Evolutionary conservation across 2,113 vertebrate genomes (phyloP), one percentile per base, ranked within the genome.

Genomic region (Poicephalus gulielmi): DNA sequence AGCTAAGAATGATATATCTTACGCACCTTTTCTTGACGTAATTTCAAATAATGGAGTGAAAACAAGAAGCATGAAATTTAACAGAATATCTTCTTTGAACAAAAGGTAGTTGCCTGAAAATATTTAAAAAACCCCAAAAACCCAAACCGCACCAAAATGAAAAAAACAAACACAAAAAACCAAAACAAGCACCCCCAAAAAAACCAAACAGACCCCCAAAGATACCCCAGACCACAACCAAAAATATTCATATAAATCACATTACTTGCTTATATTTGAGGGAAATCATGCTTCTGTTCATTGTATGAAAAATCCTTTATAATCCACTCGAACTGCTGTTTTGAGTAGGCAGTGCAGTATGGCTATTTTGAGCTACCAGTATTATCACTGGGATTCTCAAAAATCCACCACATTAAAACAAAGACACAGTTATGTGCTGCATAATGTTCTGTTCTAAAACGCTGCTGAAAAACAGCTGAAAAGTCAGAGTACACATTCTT

Each of bases 91-190:
- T 59, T n/a, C 27, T 78, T 66, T 49, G 7, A 44, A 37, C 4
- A 57, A 33, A 57, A 35, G 1, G 0, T 33, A 37, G 11, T 25
- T 77, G 6, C 17, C 30, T 33, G 23, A 7, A 67, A 76, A 6
- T 47, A 33, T 33, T 49, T 17, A 14, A 90, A 78, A 30, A 52
- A 66, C 13, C 4, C 33, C 28, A 44, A 24, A 49, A 35, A 20
- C 3, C 10, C 23, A 41, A 14, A 1, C 3, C 11, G 7, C 5
- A 1, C 9, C 4, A 17, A 37, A 16, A 53, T 1, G 6, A 28
- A 5, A 22, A 28, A 70, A 13, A 6, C n/a, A 37, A 24, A 15
- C 24, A 46, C 4, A 13, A 46, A 5, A 60, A 55, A 55, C 3
- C 9, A 52, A 59, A 35, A 24, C 57, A 28, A 33, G 22, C 6